Percentiles rank a stretch among this genome's conserved stretches.
Evolutionary conservation across 2,797 vertebrate species (phyloP).

Genomic region (Takifugu ocellatus): DNA sequence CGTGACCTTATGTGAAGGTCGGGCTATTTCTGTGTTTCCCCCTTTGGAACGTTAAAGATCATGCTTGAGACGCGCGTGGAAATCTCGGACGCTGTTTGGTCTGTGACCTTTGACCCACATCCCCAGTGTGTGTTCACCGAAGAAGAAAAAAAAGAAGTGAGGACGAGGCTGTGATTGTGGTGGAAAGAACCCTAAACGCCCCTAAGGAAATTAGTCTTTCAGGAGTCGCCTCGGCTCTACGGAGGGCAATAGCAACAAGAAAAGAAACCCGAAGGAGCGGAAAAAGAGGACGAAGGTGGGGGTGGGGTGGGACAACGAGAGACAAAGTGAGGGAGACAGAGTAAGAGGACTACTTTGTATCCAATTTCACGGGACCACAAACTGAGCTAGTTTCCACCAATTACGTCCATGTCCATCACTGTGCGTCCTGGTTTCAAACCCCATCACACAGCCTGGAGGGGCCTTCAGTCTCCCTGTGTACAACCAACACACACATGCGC

Average conservation of each 20-base stretch:
- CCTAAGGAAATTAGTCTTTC: conserved; percentile 42
- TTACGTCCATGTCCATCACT: conserved; percentile 70
- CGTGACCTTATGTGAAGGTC: conserved; percentile 33
- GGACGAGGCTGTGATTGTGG: neutral
- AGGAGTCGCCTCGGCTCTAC: conserved; percentile 6
- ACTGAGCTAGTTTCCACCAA: conserved; percentile 71
- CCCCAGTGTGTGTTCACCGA: conserved; percentile 19
- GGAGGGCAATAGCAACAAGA: conserved; percentile 33
- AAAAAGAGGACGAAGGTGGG: conserved; percentile 21
- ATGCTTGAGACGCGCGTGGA: too few species aligned
- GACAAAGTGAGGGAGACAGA: neutral
- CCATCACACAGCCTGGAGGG: conserved; percentile 68
- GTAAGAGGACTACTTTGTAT: conserved; percentile 36
- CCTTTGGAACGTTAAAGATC: too few species aligned
- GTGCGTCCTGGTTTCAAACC: conserved; percentile 69
- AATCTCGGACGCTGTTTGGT: too few species aligned
- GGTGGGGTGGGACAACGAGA: neutral
- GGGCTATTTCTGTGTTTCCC: conserved; percentile 15
- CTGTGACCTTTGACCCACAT: neutral
- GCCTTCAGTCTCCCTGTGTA: conserved; percentile 57
- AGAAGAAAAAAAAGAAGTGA: conserved; percentile 6
- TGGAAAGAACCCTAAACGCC: conserved; percentile 42
- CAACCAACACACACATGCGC: conserved; percentile 38
- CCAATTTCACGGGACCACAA: conserved; percentile 48
- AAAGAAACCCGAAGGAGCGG: conserved; percentile 1